Evolutionary conservation across 2,888 invertebrate species (phyloP), one percentile per base, ranked within the genome.

Genomic region (Microctonus hyperodae): DNA sequence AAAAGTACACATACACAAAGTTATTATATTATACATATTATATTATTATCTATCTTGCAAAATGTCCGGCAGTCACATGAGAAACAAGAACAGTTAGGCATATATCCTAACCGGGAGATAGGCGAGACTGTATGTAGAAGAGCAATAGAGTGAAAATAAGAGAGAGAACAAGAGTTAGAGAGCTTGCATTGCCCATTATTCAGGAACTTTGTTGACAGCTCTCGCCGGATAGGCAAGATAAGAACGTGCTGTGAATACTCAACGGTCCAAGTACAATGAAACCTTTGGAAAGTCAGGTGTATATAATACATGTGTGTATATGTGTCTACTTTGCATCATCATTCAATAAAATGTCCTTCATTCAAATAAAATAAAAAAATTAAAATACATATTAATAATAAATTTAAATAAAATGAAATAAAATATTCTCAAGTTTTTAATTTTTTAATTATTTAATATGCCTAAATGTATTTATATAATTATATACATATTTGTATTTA

Each of bases 131-230:
- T n/a, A n/a, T n/a, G n/a, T n/a, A 51, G 58, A 57, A 62, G n/a
- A 65, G 33, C 16, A 4, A 28, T 55, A 35, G 33, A 35, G 59
- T 35, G 20, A 56, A 51, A 57, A 33, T 58, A 62, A 53, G 66
- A 62, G 64, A 48, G 66, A 64, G 59, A 35, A 28, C 20, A 55
- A 60, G 69, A 56, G 65, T n/a, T n/a, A 61, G 31, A 59, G 53
- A 65, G 69, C 68, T 28, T 64, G 61, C 72, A 53, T 40, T 56
- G 69, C 76, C 44, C 73, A 80, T 81, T 82, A 83, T 83, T 83
- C 83, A 83, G 81, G 82, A 83, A 83, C 83, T 83, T 83, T 81
- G 83, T 76, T 83, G 83, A 83, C 83, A 83, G 83, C 83, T 81
- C 81, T 71, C 81, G 70, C 83, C 83, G 83, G 83, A 81, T 82